These are phyloP conservation scores for Vollenhovia emeryi DNA, from an alignment of 1,140 invertebrate species.

Conservation along the genomic window DNA sequence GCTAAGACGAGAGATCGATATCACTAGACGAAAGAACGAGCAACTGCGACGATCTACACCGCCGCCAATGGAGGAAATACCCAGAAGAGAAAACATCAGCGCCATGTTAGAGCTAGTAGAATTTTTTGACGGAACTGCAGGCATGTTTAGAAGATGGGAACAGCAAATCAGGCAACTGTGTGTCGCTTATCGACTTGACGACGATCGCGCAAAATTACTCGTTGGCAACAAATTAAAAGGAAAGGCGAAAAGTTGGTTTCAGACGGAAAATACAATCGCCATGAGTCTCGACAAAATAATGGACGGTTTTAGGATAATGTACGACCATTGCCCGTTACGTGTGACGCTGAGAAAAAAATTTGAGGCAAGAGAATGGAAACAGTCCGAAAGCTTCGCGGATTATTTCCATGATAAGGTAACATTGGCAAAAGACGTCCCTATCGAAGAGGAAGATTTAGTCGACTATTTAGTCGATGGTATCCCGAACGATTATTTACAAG, in stretches of 20 bases:
- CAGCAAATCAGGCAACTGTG: background rate
- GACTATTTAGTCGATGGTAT: background rate
- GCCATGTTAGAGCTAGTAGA: background rate
- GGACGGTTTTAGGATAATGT: background rate
- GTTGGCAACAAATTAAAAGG: background rate
- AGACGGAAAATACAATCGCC: background rate
- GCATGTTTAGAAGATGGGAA: background rate
- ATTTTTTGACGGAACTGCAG: background rate
- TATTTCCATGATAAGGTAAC: background rate
- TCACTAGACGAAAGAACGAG: background rate
- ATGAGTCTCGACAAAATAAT: background rate
- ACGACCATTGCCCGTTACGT: background rate
- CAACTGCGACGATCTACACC: background rate
- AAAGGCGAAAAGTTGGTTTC: background rate
- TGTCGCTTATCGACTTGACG: background rate
- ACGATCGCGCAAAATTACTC: background rate
- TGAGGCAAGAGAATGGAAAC: background rate
- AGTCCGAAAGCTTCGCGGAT: background rate
- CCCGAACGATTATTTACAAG: background rate
- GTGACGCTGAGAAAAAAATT: background rate
- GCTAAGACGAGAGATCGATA: background rate
- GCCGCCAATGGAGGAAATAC: fast-evolving
- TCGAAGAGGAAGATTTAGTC: background rate
- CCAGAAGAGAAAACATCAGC: background rate
- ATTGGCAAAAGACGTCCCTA: background rate